Base-by-base conservation (phyloP, 2,888 invertebrate genomes). In the Aricia artaxerxes region DNA sequence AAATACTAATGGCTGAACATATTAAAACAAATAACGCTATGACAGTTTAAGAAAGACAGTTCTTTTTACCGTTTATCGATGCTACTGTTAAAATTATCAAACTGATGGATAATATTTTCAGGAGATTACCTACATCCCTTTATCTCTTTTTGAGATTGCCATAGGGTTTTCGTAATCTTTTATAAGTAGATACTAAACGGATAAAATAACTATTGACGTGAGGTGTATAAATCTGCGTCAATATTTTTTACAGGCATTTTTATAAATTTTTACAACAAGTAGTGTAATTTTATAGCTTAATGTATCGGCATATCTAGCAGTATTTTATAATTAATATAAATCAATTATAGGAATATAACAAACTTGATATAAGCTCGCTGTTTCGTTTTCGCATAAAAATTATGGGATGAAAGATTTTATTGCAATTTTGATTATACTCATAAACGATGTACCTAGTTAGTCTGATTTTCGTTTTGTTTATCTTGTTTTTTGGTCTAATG, bases 221-320 rank as follows among this genome's bases (percentile, higher is more conserved):
- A 53, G 5, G 31, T 13, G 69, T 69, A 69, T 11, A 31, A 4
- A 69, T 11, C 1, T 69, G 6, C 69, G 35, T 69, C 69, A 69
- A 35, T 38, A 16, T 69, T 69, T 73, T 73, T 75, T 76, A 76
- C 53, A 76, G 76, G 57, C 76, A 76, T 76, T 76, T 75, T 76
- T 53, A 76, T 76, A 76, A 6, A 49, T 53, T 53, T 76, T 76
- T 76, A 76, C 76, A 53, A 75, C 44, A 75, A 49, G 5, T 75
- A 75, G 75, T 16, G 53, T 76, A 76, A 57, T 76, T 53, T 38
- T 53, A 57, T 76, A 76, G 57, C 76, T 76, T 76, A 76, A 57
- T 53, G 57, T 57, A 76, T 76, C 76, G 35, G 57, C 76, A 76
- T 76, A 76, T 76, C 76, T 76, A 35, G 35, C 53, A 76, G 75